Evolutionary conservation across 2,113 vertebrate species (phyloP).

Genomic region (Pterocles gutturalis): DNA sequence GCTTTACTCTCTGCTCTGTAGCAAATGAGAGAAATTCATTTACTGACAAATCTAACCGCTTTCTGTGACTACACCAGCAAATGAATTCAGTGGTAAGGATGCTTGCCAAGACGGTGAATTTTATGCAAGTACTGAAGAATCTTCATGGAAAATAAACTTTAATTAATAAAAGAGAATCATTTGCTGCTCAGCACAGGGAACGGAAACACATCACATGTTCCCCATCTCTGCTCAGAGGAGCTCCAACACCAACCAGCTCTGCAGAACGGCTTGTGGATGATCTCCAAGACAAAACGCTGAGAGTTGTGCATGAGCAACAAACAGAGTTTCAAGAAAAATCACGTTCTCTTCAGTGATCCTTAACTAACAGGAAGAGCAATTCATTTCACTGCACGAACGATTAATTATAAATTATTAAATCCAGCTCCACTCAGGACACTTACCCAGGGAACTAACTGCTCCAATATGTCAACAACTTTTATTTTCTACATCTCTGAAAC

Average conservation of each 20-base stretch:
- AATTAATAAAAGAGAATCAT: constrained; percentile 44
- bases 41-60: constrained; percentile 27
- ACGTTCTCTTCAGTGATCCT: constrained; percentile 44
- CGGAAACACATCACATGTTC: constrained; percentile 43
- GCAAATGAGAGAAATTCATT: constrained; percentile 9
- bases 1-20: background rate
- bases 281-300: constrained; percentile 18
- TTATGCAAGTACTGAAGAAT: constrained; percentile 36
- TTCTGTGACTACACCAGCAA: constrained; percentile 43
- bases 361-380: constrained; percentile 50
- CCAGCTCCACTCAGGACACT: constrained; percentile 36
- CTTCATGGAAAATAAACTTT: constrained; percentile 54
- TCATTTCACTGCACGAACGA: constrained; percentile 22
- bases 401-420: constrained; percentile 67
- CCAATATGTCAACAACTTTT: constrained; percentile 25
- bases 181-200: background rate
- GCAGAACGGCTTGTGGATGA: constrained; percentile 9
- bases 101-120: constrained; percentile 33
- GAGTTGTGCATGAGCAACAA: background rate
- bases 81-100: constrained; percentile 28
- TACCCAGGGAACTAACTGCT: constrained; percentile 15
- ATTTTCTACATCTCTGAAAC: constrained; percentile 32
- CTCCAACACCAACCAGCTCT: background rate
- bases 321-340: constrained; percentile 43
- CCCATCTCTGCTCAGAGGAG: constrained; percentile 1